Conservation (phyloP, 2,113 vertebrate species). For the Xerus inauris region DNA sequence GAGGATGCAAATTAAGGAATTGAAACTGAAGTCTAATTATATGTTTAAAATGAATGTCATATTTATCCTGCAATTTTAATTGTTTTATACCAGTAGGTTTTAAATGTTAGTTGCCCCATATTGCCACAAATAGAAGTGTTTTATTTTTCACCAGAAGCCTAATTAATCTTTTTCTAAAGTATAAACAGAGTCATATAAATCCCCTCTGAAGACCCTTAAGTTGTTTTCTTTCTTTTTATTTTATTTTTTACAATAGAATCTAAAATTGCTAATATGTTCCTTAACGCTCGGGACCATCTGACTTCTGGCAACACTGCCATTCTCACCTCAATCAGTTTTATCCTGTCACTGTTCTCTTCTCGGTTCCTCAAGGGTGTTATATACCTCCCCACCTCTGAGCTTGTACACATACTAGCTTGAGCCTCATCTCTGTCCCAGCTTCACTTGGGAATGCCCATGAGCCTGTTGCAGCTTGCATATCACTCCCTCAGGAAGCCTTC, state of each 20-base stretch:
- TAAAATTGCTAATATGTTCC: background rate
- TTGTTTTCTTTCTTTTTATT: background rate
- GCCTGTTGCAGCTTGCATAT: background rate
- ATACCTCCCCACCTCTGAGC: background rate
- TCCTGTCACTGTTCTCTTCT: background rate
- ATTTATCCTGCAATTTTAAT: background rate
- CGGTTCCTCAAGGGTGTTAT: background rate
- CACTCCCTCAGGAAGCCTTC: background rate
- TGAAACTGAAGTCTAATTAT: conserved; percentile 17
- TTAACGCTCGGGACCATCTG: background rate
- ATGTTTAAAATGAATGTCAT: background rate
- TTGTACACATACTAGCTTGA: background rate
- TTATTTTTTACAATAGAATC: background rate
- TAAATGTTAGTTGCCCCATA: background rate
- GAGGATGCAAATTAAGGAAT: background rate
- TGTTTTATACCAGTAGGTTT: background rate
- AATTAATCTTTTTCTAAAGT: conserved; percentile 15
- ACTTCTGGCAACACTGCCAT: background rate
- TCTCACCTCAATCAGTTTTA: background rate
- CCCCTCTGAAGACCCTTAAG: background rate
- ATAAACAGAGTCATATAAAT: background rate
- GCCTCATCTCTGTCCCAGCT: background rate
- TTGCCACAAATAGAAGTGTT: background rate
- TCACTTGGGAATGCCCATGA: background rate
- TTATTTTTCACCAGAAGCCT: background rate